Evolutionary conservation across 2,888 invertebrate species (phyloP).

Genomic region (Xestia sexstrigata): DNA sequence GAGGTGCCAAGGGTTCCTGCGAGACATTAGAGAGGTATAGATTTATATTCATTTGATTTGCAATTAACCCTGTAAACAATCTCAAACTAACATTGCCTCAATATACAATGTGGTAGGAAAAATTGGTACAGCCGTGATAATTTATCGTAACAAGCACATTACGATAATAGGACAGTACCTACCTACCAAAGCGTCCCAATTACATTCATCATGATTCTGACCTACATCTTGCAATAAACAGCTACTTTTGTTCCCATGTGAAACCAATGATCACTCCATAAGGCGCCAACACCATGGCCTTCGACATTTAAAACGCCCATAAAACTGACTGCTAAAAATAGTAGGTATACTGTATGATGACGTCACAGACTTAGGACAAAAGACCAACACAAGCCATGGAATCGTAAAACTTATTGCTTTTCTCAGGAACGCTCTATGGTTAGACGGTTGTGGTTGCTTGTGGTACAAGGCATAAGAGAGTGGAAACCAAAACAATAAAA

Average conservation of each 20-base stretch:
- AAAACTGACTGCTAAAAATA: slow-evolving; percentile 41
- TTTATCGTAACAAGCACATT: slow-evolving; percentile 10
- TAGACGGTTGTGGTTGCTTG: slow-evolving; percentile 68
- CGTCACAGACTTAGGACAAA: slow-evolving; percentile 68
- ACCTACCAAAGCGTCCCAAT: slow-evolving; percentile 14
- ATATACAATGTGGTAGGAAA: neutral
- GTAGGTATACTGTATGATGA: slow-evolving; percentile 41
- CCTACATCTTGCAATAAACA: slow-evolving; percentile 44
- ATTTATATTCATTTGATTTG: neutral
- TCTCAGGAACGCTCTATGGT: slow-evolving; percentile 79
- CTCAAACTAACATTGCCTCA: neutral
- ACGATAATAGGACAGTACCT: slow-evolving; percentile 12
- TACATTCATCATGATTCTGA: slow-evolving; percentile 40
- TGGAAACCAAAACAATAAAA: neutral
- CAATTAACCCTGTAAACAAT: neutral
- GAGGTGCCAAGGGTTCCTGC: neutral
- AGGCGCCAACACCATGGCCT: slow-evolving; percentile 47
- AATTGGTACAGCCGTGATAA: neutral
- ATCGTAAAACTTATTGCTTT: slow-evolving; percentile 82
- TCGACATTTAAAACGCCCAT: slow-evolving; percentile 41
- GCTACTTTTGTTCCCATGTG: slow-evolving; percentile 46
- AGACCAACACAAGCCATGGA: slow-evolving; percentile 70
- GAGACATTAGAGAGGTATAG: neutral
- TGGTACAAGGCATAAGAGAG: slow-evolving; percentile 51
- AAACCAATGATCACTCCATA: slow-evolving; percentile 44